Evolutionary conservation across 2,888 invertebrate genomes (phyloP).

Genomic region (Leucophora obtusa): DNA sequence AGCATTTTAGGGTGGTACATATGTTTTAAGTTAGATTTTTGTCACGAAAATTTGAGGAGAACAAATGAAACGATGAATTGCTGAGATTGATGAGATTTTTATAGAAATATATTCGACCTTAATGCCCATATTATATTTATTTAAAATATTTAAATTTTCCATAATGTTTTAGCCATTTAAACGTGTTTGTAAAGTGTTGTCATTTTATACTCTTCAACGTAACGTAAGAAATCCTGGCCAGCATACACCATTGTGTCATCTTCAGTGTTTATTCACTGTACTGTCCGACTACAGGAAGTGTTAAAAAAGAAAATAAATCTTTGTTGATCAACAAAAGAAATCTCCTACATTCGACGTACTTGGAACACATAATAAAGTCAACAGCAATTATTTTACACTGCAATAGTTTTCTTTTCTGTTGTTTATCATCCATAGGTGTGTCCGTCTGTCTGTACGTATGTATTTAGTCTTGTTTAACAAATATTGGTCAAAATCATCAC

Average conservation of each 20-base stretch:
- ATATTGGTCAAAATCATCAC: constrained; percentile 64
- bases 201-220: constrained; percentile 27
- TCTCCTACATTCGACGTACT: constrained; percentile 7
- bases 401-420: constrained; percentile 49
- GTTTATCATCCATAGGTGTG: constrained; percentile 29
- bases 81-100: no score
- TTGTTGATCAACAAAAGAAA: constrained; percentile 23
- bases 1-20: not conserved
- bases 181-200: constrained; percentile 39
- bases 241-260: constrained; percentile 40
- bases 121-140: not conserved
- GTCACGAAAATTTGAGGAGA: no score
- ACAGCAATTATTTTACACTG: constrained; percentile 51
- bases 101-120: no score
- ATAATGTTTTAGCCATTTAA: constrained; percentile 32
- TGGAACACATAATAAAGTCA: constrained; percentile 5
- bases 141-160: constrained; percentile 29
- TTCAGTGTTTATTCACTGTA: constrained; percentile 41
- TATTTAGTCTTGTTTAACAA: constrained; percentile 62
- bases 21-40: not conserved
- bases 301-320: constrained; percentile 33
- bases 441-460: not conserved
- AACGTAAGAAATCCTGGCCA: constrained; percentile 5
- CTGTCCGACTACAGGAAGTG: constrained; percentile 38
- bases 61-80: no score